A percentile compares a stretch with the other conserved stretches of the same genome.
These are phyloP conservation scores for Selene dorsalis DNA, from an alignment of 2,797 vertebrate genomes.

Conservation along the genomic window DNA sequence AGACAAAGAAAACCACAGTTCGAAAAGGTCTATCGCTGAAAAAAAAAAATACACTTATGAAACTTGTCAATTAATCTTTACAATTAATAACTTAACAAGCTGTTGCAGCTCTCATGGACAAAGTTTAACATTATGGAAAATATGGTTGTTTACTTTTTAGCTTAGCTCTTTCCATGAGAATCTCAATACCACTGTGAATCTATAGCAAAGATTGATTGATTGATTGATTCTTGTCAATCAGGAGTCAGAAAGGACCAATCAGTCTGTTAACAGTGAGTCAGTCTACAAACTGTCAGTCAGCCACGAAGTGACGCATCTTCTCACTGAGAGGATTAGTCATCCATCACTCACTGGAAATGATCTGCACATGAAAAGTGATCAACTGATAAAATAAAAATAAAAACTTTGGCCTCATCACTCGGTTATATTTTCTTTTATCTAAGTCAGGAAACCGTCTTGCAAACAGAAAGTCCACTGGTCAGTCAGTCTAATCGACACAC, in stretches of 20 bases:
- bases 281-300: background rate
- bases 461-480: background rate
- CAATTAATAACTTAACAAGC: background rate
- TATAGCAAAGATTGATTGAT: background rate
- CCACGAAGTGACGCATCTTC: background rate
- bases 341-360: background rate
- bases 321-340: background rate
- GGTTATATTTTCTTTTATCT: background rate
- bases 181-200: background rate
- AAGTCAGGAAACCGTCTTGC: background rate
- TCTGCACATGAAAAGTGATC: background rate
- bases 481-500: conserved; percentile 31
- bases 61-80: background rate
- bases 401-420: background rate
- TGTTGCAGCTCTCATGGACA: background rate
- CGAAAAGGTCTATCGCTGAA: too few relatives aligned
- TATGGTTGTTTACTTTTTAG: background rate
- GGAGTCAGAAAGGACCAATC: background rate
- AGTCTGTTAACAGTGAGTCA: background rate
- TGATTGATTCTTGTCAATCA: background rate
- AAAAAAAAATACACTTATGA: too few relatives aligned
- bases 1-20: too few relatives aligned
- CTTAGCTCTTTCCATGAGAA: background rate
- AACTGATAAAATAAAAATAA: background rate
- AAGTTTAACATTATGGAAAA: background rate